Evolutionary conservation across 2,113 vertebrate genomes (phyloP).

Genomic region (Lasiurus borealis): DNA sequence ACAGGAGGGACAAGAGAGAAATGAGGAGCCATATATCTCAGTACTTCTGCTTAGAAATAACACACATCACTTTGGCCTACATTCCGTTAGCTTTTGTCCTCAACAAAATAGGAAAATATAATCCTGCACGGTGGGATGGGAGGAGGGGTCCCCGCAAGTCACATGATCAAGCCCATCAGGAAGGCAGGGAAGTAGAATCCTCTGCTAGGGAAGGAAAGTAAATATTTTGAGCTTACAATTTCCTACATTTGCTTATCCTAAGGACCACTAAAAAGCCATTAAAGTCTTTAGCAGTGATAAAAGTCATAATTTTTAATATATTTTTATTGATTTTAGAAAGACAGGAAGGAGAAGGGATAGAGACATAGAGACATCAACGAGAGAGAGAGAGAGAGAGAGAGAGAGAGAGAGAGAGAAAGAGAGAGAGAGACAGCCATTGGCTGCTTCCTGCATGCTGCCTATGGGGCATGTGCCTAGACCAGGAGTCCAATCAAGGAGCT

Average conservation of each 20-base stretch:
- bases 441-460: no score
- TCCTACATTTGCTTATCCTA: neutral
- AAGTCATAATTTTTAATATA: neutral
- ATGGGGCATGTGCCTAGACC: no score
- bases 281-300: neutral
- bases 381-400: no score
- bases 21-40: neutral
- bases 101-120: neutral
- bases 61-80: neutral
- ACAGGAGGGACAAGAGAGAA: neutral
- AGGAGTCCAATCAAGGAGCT: no score
- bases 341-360: no score
- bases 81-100: neutral
- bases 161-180: neutral
- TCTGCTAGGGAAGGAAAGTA: neutral
- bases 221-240: neutral
- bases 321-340: neutral
- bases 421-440: no score
- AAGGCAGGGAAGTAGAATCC: neutral
- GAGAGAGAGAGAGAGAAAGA: no score
- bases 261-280: neutral
- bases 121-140: neutral
- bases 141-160: neutral
- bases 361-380: no score
- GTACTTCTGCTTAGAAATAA: constrained; percentile 6